Percentiles rank a stretch among this genome's conserved stretches.
phyloP scores from a whole-genome alignment of 2,888 invertebrate genomes.

The Meganola albula region DNA sequence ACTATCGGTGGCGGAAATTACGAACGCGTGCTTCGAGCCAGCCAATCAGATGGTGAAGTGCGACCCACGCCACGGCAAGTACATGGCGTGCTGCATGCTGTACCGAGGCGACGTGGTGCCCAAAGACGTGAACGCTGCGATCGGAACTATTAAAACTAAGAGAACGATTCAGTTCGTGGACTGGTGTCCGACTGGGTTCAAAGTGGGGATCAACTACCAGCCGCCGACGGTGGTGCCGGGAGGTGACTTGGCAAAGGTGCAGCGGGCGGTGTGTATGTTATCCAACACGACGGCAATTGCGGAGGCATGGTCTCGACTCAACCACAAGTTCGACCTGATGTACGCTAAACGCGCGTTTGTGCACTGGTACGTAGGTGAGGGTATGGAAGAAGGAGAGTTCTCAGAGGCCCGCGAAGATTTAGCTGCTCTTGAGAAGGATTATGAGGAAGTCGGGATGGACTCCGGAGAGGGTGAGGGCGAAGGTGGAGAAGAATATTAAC shows the following conservation, averaged over 20 bases:
- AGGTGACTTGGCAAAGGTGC: constrained; percentile 94
- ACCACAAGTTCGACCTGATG: constrained; percentile 97
- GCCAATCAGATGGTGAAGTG: constrained; percentile 97
- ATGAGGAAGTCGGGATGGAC: constrained; percentile 92
- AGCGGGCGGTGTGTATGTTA: constrained; percentile 97
- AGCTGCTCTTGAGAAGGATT: constrained; percentile 88
- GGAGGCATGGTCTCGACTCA: constrained; percentile 97
- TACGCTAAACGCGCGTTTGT: constrained; percentile 98
- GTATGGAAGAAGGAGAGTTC: constrained; percentile 92
- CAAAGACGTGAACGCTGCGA: constrained; percentile 95
- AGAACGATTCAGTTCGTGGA: constrained; percentile 95
- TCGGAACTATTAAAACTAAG: constrained; percentile 96
- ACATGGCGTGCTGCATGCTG: constrained; percentile 97
- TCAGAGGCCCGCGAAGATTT: constrained; percentile 83
- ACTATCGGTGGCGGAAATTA: constrained; percentile 93
- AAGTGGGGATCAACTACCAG: constrained; percentile 92
- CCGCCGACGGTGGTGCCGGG: constrained; percentile 92
- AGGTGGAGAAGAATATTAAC: constrained; percentile 87
- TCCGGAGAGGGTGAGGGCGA: constrained; percentile 88
- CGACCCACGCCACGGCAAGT: constrained; percentile 93
- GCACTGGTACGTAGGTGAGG: constrained; percentile 94
- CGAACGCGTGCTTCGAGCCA: constrained; percentile 96
- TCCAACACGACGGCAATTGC: constrained; percentile 98
- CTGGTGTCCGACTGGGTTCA: constrained; percentile 90
- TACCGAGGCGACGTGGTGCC: constrained; percentile 97